phyloP scores from a whole-genome alignment of 2,888 invertebrate genomes.

The Dicyrtomina minuta region DNA sequence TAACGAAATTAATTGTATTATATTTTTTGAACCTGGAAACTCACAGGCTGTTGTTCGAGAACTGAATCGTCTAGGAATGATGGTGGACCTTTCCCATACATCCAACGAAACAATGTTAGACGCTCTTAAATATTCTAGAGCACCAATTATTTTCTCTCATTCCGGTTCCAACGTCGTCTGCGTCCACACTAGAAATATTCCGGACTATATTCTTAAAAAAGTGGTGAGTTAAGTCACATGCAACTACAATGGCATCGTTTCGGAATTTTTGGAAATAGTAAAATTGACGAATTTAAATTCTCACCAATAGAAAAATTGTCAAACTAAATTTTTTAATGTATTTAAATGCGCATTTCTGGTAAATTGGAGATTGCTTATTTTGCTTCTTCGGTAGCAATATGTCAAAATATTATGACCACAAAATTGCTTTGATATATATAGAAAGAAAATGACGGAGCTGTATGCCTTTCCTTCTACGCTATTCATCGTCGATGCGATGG shows the following conservation, averaged over 20 bases:
- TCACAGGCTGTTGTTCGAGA: conserved; percentile 56
- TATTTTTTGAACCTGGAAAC: too few species aligned
- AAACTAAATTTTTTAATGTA: too few species aligned
- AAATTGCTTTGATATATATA: background rate
- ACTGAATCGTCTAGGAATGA: conserved; percentile 70
- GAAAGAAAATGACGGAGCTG: conserved; percentile 2
- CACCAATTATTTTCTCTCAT: conserved; percentile 59
- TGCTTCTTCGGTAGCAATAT: too few species aligned
- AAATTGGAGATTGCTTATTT: too few species aligned
- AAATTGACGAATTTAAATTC: too few species aligned
- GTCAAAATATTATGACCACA: too few species aligned
- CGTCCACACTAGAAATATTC: conserved; percentile 64
- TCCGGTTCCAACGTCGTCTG: conserved; percentile 65
- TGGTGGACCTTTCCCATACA: conserved; percentile 67
- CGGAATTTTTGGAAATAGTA: too few species aligned
- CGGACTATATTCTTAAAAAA: conserved; percentile 63
- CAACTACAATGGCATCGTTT: too few species aligned
- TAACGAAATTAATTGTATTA: too few species aligned
- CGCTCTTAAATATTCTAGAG: conserved; percentile 63
- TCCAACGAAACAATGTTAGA: conserved; percentile 66
- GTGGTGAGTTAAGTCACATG: conserved; percentile 58
- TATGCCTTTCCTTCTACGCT: background rate
- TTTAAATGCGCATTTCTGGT: too few species aligned
- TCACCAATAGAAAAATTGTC: too few species aligned
- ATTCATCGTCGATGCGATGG: background rate